These are phyloP conservation scores for Cyanistes caeruleus DNA, from an alignment of 2,113 vertebrate genomes.

Conservation along the genomic window DNA sequence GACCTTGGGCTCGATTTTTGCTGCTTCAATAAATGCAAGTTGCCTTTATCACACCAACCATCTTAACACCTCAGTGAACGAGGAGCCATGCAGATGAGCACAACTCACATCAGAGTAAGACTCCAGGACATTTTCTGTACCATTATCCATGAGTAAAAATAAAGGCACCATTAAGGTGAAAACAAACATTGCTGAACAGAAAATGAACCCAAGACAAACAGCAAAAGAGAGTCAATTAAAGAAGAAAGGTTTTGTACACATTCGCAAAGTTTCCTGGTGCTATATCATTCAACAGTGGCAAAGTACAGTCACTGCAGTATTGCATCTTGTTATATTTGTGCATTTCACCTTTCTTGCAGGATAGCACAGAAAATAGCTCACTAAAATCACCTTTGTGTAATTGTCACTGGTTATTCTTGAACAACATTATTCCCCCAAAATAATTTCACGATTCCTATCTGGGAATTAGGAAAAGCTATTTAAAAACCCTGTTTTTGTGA, in stretches of 20 bases:
- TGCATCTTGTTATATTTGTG: not conserved
- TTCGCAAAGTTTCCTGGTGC: not conserved
- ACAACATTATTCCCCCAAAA: not conserved
- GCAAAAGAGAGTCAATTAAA: not conserved
- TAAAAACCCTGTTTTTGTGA: not conserved
- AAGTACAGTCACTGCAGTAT: not conserved
- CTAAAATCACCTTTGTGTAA: not conserved
- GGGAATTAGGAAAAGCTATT: conserved; percentile 45
- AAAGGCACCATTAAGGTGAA: not conserved
- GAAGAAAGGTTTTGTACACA: not conserved
- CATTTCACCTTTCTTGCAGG: not conserved
- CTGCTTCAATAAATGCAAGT: not conserved
- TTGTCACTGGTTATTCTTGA: conserved; percentile 16
- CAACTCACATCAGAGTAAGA: not conserved
- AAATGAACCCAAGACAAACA: not conserved
- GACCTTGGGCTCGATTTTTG: not conserved
- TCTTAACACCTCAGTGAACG: not conserved
- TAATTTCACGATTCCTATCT: conserved; percentile 42
- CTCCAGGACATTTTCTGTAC: no score
- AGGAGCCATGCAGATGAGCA: not conserved
- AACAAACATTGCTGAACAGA: not conserved
- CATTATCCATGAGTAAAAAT: not conserved
- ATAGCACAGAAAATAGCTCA: conserved; percentile 5
- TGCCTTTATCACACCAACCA: not conserved
- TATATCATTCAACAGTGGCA: not conserved